A percentile compares a stretch with the other conserved stretches of the same genome.
These are phyloP conservation scores for Limnephilus lunatus DNA, from an alignment of 2,888 invertebrate species.

Conservation along the genomic window DNA sequence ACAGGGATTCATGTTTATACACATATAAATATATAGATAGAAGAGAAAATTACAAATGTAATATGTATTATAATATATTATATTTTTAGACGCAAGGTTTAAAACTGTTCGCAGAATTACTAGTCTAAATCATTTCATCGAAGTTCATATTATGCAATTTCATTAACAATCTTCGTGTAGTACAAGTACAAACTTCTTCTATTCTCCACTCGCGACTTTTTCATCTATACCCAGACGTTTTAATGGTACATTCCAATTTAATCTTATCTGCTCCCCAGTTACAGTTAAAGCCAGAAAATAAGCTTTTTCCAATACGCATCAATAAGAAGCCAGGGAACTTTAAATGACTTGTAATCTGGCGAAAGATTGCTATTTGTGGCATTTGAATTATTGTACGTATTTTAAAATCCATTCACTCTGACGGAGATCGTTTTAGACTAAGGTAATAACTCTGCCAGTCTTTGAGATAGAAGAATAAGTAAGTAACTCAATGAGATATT, in stretches of 20 bases:
- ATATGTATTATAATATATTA: too few species aligned
- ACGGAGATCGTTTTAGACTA: neutral
- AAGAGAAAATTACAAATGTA: too few species aligned
- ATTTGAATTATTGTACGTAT: neutral
- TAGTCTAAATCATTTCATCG: too few species aligned
- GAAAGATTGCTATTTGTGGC: neutral
- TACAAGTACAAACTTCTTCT: too few species aligned
- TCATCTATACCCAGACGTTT: neutral
- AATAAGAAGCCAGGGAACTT: neutral
- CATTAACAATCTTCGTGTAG: too few species aligned
- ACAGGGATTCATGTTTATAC: too few species aligned
- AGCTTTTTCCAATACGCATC: constrained; percentile 41
- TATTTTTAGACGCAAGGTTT: too few species aligned
- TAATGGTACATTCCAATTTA: constrained; percentile 6
- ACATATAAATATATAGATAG: too few species aligned
- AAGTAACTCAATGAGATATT: neutral
- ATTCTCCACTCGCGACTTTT: neutral
- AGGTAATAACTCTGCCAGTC: neutral
- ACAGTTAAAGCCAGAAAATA: neutral
- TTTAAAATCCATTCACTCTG: neutral
- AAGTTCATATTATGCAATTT: too few species aligned
- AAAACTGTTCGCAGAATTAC: too few species aligned
- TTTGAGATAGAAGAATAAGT: neutral
- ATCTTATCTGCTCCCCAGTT: neutral
- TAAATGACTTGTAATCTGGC: constrained; percentile 24